A percentile compares a stretch with the other conserved stretches of the same genome.
Evolutionary conservation across 2,888 invertebrate genomes (phyloP).

Genomic region (Listrodromus nycthemerus): DNA sequence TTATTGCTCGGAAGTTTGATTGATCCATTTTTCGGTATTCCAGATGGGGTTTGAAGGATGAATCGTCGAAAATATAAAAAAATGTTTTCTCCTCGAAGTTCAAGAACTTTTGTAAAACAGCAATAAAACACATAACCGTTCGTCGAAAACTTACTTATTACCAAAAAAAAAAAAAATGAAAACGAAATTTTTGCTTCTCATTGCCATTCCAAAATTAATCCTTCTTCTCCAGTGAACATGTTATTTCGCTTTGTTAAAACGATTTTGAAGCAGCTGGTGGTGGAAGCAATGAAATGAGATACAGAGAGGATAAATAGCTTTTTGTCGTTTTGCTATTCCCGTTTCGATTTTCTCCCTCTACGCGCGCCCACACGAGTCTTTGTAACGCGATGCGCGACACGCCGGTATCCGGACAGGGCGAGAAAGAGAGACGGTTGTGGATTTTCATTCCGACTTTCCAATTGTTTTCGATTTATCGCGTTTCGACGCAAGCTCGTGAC

Average conservation of each 20-base stretch:
- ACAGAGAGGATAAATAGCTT: constrained; percentile 20
- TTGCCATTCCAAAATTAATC: background rate
- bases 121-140: background rate
- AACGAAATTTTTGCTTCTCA: background rate
- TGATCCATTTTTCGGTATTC: too few species aligned
- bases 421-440: constrained; percentile 26
- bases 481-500: constrained; percentile 16
- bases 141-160: background rate
- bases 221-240: background rate
- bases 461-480: constrained; percentile 58
- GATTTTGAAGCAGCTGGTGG: background rate
- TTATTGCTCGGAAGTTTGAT: too few species aligned
- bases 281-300: background rate
- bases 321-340: background rate
- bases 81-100: too few species aligned
- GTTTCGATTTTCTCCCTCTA: constrained; percentile 37
- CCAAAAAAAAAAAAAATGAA: background rate
- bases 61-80: too few species aligned
- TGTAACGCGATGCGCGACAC: constrained; percentile 23
- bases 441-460: constrained; percentile 60
- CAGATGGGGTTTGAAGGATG: too few species aligned
- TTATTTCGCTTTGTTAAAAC: background rate
- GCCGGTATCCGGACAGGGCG: constrained; percentile 12
- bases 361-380: constrained; percentile 2
- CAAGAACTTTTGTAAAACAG: too few species aligned